phyloP scores from a whole-genome alignment of 2,797 vertebrate genomes.

The Microctenopoma steveboyesi region DNA sequence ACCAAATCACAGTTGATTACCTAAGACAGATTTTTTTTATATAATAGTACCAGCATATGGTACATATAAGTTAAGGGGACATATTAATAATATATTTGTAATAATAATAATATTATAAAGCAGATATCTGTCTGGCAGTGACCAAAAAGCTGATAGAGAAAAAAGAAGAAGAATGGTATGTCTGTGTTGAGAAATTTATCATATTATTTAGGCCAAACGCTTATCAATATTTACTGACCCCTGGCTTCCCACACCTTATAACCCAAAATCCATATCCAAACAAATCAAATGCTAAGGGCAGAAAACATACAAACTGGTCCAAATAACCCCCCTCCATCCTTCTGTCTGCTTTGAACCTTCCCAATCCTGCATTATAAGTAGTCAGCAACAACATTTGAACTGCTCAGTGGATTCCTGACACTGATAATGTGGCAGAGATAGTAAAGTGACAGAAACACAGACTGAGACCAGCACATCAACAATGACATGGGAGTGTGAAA shows the following conservation, averaged over 20 bases:
- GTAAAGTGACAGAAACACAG: constrained; percentile 51
- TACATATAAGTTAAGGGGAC: constrained; percentile 1
- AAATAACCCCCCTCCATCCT: constrained; percentile 25
- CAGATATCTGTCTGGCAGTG: not conserved
- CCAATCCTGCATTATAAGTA: constrained; percentile 31
- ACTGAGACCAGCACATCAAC: constrained; percentile 50
- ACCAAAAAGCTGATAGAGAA: constrained; percentile 27
- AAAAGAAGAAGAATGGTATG: constrained; percentile 15
- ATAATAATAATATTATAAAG: not conserved
- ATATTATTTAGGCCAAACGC: constrained; percentile 31
- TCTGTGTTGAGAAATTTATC: constrained; percentile 25
- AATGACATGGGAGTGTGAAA: constrained; percentile 46
- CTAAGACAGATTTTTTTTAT: not conserved
- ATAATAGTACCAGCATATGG: not conserved
- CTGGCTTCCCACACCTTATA: not conserved
- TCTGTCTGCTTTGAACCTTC: constrained; percentile 6
- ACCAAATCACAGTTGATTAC: constrained; percentile 32
- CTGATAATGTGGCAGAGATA: constrained; percentile 24
- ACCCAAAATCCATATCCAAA: constrained; percentile 22
- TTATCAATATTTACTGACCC: not conserved
- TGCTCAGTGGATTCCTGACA: constrained; percentile 52
- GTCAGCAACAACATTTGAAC: constrained; percentile 25
- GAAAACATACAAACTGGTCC: constrained; percentile 28
- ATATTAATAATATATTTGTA: constrained; percentile 13
- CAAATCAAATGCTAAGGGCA: constrained; percentile 50